phyloP scores from a whole-genome alignment of 1,140 invertebrate genomes.

The Centruroides vittatus region DNA sequence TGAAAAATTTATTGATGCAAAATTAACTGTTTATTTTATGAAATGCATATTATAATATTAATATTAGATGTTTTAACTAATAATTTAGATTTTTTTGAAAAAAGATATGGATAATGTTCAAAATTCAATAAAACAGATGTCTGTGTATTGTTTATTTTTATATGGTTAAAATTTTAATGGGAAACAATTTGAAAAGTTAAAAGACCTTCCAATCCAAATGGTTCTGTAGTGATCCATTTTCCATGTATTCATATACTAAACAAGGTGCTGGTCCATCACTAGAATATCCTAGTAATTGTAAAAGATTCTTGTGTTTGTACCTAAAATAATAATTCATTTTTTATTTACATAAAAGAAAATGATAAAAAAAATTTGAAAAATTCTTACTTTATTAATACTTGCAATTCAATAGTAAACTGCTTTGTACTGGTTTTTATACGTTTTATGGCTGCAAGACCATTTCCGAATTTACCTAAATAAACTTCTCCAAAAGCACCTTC shows the following conservation, averaged over 20 bases:
- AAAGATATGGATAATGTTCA: too few relatives aligned
- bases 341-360: neutral
- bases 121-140: too few relatives aligned
- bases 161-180: too few relatives aligned
- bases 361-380: neutral
- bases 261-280: conserved; percentile 56
- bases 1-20: too few relatives aligned
- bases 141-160: too few relatives aligned
- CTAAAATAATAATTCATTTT: conserved; percentile 19
- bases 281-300: conserved; percentile 78
- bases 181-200: too few relatives aligned
- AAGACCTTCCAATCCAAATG: conserved; percentile 24
- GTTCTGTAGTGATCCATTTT: conserved; percentile 79
- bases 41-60: too few relatives aligned
- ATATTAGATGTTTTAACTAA: too few relatives aligned
- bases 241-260: conserved; percentile 85
- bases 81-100: too few relatives aligned
- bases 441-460: conserved; percentile 4
- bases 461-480: conserved; percentile 10
- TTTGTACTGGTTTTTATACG: conserved; percentile 3
- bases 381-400: conserved; percentile 6
- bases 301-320: conserved; percentile 81
- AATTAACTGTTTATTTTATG: too few relatives aligned
- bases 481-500: conserved; percentile 20
- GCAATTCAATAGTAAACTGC: conserved; percentile 9